These are phyloP conservation scores for Mycteria americana DNA, from an alignment of 2,797 vertebrate species.

Conservation along the genomic window DNA sequence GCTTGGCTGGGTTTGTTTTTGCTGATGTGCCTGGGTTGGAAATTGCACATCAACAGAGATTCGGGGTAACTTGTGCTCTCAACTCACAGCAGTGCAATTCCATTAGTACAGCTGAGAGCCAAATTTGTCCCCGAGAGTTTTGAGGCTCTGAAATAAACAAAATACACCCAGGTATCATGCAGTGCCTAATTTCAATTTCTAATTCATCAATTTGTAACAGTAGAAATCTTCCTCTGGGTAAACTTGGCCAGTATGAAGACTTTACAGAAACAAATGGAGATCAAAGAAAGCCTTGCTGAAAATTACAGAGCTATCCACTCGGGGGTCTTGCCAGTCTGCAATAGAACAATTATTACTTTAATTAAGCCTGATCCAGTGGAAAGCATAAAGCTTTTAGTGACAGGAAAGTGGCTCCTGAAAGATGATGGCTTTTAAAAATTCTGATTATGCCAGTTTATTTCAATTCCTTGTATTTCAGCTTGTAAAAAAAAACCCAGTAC, in stretches of 20 bases:
- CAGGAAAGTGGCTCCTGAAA: slow-evolving; percentile 37
- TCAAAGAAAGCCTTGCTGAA: slow-evolving; percentile 43
- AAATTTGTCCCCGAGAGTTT: not conserved
- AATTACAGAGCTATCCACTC: slow-evolving; percentile 25
- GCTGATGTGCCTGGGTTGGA: not conserved
- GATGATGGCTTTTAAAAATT: slow-evolving; percentile 32
- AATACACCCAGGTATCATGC: not conserved
- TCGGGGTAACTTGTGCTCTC: not conserved
- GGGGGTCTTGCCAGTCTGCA: not conserved
- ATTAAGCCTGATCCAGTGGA: slow-evolving; percentile 37
- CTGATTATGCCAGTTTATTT: slow-evolving; percentile 31
- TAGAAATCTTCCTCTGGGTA: slow-evolving; percentile 22
- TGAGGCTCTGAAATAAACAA: slow-evolving; percentile 21
- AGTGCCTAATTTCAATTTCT: slow-evolving; percentile 39
- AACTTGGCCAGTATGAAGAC: not conserved
- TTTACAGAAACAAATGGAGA: slow-evolving; percentile 40
- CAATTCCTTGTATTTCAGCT: not conserved
- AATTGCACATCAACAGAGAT: not conserved
- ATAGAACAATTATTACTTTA: slow-evolving; percentile 40
- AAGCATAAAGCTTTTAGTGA: slow-evolving; percentile 51
- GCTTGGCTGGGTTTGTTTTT: not conserved
- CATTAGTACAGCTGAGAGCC: not conserved
- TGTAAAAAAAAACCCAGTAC: not conserved
- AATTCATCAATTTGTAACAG: slow-evolving; percentile 27
- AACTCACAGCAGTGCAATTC: not conserved